phyloP scores from a whole-genome alignment of 30 jellyfish, hydroid and myxozoan species.

The Chrysaora quinquecirrha region DNA sequence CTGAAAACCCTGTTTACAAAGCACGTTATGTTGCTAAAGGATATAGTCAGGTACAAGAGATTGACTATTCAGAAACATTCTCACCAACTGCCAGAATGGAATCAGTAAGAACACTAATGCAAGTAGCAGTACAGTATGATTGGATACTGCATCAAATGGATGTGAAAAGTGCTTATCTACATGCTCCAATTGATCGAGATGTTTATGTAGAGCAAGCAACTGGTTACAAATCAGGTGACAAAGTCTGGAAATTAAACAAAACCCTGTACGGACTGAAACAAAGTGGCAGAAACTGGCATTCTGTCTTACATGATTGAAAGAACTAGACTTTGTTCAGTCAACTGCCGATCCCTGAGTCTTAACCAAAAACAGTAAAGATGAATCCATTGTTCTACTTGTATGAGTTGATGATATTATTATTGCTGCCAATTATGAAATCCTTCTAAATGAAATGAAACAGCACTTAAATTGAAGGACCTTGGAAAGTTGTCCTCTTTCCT shows the following conservation, averaged over 20 bases:
- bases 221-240: neutral
- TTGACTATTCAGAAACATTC: neutral
- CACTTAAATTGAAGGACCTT: conserved; percentile 19
- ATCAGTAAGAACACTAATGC: conserved; percentile 6
- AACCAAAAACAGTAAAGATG: neutral
- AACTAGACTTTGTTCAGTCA: conserved; percentile 21
- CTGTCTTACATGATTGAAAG: conserved; percentile 1
- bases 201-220: neutral
- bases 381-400: neutral
- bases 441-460: neutral
- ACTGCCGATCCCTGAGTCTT: conserved; percentile 39
- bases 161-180: neutral
- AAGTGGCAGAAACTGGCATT: conserved; percentile 58
- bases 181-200: neutral
- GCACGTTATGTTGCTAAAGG: neutral
- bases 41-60: neutral
- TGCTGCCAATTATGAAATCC: neutral
- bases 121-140: neutral
- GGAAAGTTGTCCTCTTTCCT: conserved; percentile 22
- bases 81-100: conserved; percentile 35
- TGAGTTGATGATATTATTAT: conserved; percentile 50
- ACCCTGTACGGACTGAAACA: conserved; percentile 55
- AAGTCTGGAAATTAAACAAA: conserved; percentile 8
- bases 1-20: conserved; percentile 16
- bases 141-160: conserved; percentile 34